Evolutionary conservation across 1,140 invertebrate species (phyloP).

Genomic region (Capitella teleta): DNA sequence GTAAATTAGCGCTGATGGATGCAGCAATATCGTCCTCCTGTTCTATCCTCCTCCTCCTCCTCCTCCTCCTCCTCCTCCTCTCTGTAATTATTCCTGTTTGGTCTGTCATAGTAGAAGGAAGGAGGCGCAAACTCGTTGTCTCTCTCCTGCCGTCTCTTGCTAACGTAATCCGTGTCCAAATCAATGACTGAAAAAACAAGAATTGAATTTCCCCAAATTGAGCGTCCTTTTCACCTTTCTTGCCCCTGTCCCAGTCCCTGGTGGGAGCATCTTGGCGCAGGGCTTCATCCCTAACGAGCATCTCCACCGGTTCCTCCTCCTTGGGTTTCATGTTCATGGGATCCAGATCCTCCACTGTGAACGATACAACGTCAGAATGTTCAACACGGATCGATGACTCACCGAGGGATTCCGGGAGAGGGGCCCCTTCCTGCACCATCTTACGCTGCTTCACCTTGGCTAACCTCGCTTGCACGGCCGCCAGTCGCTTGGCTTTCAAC

Average conservation of each 20-base stretch:
- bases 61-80: not conserved
- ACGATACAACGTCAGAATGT: too few species aligned
- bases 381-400: too few species aligned
- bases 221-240: conserved; percentile 9
- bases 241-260: conserved; percentile 30
- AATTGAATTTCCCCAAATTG: not conserved
- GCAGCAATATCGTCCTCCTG: not conserved
- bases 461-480: conserved; percentile 59
- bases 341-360: too few species aligned
- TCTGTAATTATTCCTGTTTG: not conserved
- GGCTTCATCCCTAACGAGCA: conserved; percentile 6
- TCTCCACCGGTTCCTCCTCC: conserved; percentile 8
- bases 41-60: not conserved
- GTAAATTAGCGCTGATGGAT: too few species aligned
- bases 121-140: conserved; percentile 11
- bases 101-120: not conserved
- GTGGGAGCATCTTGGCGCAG: conserved; percentile 14
- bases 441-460: conserved; percentile 66
- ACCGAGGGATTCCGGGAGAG: too few species aligned
- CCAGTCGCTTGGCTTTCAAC: conserved; percentile 55
- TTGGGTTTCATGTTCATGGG: too few species aligned
- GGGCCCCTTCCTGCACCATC: conserved; percentile 58
- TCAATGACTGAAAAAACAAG: not conserved
- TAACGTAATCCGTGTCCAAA: not conserved
- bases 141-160: conserved; percentile 3